Percentiles rank a stretch among this genome's conserved stretches.
Evolutionary conservation across 2,797 vertebrate genomes (phyloP).

Genomic region (Anniella stebbinsi): DNA sequence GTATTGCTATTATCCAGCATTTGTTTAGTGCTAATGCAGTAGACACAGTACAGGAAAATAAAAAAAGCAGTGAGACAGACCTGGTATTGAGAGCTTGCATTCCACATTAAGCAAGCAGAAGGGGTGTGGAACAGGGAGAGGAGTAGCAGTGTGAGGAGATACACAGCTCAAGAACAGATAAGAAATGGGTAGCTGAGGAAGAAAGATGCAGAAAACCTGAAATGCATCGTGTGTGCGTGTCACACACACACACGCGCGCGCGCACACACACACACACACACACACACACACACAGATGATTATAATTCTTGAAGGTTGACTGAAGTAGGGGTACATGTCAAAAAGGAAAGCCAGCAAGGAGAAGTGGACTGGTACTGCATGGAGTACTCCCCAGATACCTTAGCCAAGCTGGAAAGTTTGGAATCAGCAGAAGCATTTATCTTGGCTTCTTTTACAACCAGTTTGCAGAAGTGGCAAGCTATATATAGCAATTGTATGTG

Average conservation of each 20-base stretch:
- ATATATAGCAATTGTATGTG: fast-evolving
- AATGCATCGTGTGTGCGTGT: background rate
- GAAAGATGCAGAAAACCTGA: background rate
- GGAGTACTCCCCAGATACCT: background rate
- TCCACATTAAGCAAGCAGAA: background rate
- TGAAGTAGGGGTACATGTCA: background rate
- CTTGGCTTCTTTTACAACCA: background rate
- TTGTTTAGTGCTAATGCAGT: background rate
- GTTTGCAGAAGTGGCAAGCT: background rate
- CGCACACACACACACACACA: too few relatives aligned
- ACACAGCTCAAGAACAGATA: background rate
- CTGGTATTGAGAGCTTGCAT: background rate
- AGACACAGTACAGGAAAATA: background rate
- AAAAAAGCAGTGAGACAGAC: background rate
- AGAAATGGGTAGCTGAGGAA: background rate
- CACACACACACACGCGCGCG: too few relatives aligned
- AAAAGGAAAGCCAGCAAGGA: background rate
- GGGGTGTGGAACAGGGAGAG: too few relatives aligned
- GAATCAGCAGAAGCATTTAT: background rate
- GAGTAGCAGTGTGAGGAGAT: background rate
- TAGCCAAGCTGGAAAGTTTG: constrained; percentile 1
- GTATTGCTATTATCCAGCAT: background rate
- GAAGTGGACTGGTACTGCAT: background rate
- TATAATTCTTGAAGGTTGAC: background rate
- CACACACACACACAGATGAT: background rate